Base-by-base conservation (phyloP, 2,888 invertebrate species). In the Malthinus flaveolus region DNA sequence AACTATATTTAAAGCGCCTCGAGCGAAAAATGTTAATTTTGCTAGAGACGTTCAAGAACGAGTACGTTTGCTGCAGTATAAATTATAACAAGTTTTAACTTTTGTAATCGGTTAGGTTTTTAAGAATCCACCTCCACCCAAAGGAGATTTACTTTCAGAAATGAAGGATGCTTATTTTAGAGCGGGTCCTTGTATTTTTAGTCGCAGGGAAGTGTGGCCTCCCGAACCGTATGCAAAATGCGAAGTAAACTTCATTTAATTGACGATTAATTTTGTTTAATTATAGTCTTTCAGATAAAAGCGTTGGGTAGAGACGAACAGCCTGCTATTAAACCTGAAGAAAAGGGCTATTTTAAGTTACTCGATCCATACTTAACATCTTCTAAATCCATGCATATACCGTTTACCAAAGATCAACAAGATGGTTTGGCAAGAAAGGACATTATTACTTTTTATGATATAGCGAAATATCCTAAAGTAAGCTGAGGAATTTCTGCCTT, bases 291-390 rank as follows among this genome's bases (percentile, higher is more conserved):
- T 36, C 53, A 76, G 70, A 70, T 79, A 13, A 67, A 68, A 49
- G 73, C 74, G 10, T 65, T 73, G 23, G 76, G 73, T 15, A 69
- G 72, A 62, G 76, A 77, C 61, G 73, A 79, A 59, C 79, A 79
- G 57, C 77, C 78, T 1, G 68, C 75, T 8, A 68, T 79, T 32
- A 65, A 70, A 32, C 75, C 76, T 0, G 76, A 74, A 62, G 66
- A 71, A 34, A 68, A 69, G 12, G 77, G 80, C 8, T 72, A 69
- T 62, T 72, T 72, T 65, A 79, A 76, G 67, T 69, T 70, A 56
- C 58, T 76, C 49, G 81, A 80, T 67, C 77, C 78, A 32, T 81
- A 80, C 61, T 65, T 79, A 53, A 78, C 78, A 4, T 77, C 76
- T 2, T 71, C 72, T 42, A 72, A 71, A 57, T 66, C 72, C 9